Base-by-base conservation (phyloP, 2,797 vertebrate species). In the Echeneis naucrates region DNA sequence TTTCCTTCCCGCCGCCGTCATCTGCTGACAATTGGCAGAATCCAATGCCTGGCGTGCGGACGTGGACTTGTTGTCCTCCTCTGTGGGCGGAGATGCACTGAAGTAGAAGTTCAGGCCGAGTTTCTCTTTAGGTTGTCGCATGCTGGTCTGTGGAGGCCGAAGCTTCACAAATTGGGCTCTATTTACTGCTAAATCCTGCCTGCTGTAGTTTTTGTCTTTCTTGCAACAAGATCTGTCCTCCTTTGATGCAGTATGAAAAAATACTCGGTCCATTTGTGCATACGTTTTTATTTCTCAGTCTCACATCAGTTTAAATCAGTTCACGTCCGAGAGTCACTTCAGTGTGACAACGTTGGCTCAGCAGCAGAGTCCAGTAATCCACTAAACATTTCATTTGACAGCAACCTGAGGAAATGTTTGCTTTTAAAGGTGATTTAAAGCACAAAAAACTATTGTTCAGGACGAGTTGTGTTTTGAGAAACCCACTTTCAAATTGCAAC, bases 281-380 rank as follows among this genome's bases (percentile, higher is more conserved):
- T 56, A 47, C 19, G 12, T 50, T 21, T 52, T 16, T 16, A 24
- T 11, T 8, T 11, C 24, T 61, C 30, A 74, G 50, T 79, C 62
- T 77, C 68, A 48, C 75, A 67, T 80, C 67, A 52, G 76, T 54
- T 68, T 8, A 77, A 75, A 72, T 27, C 77, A 73, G 45, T 44
- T 58, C 65, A 30, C 32, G 62, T 58, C 40, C 65, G 64, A 71
- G 81, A 64, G 72, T 59, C 70, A 16, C 38, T 68, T 83, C 89
- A 88, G 90, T 87, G 75, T 72, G 78, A 81, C 72, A n/a, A 72
- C 76, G 30, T 52, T 66, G 14, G 16, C 56, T 80, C 54, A 5
- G 56, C 30, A 33, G 48, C 73, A 8, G 44, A 80, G 81, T 68
- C 38, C 23, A 12, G 73, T 0, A 16, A 54, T 24, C 35, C 3